phyloP scores from a whole-genome alignment of 2,113 vertebrate genomes.

The Sula dactylatra region DNA sequence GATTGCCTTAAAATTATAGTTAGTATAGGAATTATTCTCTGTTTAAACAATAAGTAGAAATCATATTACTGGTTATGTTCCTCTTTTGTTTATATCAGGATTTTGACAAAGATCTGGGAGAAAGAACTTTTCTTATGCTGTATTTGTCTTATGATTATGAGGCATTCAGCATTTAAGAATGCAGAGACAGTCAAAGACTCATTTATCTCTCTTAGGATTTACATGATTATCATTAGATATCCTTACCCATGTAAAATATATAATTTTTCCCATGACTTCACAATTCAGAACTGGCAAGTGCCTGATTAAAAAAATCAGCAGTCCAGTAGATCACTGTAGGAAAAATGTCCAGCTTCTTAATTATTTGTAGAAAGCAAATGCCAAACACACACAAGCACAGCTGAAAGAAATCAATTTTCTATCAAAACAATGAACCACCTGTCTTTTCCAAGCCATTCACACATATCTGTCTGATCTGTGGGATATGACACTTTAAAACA shows the following conservation, averaged over 20 bases:
- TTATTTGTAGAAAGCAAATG: background rate
- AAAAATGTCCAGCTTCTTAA: background rate
- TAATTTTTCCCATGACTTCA: background rate
- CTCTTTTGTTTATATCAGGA: background rate
- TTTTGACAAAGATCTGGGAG: background rate
- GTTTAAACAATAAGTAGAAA: background rate
- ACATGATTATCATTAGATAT: background rate
- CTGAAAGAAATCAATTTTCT: background rate
- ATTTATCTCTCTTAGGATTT: background rate
- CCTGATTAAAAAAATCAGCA: background rate
- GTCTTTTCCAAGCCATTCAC: background rate
- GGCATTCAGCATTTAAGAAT: background rate
- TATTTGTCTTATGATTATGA: background rate
- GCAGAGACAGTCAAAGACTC: background rate
- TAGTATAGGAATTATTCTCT: background rate
- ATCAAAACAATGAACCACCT: rapidly evolving
- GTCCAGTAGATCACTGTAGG: background rate
- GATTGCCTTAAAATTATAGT: background rate
- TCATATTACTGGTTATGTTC: background rate
- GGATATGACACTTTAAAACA: background rate
- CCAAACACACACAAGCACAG: background rate
- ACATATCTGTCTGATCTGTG: background rate
- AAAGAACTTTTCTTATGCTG: background rate
- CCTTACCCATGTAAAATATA: background rate
- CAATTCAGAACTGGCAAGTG: background rate